phyloP scores from a whole-genome alignment of 2,888 invertebrate genomes.

The Dicranocentrus wangi region DNA sequence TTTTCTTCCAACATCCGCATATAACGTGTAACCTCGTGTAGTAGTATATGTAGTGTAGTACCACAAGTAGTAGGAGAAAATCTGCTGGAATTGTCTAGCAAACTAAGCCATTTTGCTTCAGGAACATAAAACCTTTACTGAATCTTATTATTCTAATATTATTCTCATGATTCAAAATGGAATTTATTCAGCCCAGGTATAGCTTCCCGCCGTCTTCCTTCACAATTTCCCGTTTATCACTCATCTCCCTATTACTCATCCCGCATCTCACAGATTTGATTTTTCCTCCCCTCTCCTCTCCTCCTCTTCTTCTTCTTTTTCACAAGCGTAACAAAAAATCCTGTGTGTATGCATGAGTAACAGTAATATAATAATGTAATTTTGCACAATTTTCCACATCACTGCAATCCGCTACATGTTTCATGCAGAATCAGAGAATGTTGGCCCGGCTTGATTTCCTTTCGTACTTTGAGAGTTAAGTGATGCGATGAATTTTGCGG shows the following conservation, averaged over 20 bases:
- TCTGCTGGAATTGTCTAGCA: too few species aligned
- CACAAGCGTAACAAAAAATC: too few species aligned
- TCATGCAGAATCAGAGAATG: constrained; percentile 40
- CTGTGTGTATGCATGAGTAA: neutral
- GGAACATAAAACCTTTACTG: too few species aligned
- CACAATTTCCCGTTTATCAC: constrained; percentile 54
- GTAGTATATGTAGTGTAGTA: too few species aligned
- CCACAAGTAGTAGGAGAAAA: too few species aligned
- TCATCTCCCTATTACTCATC: constrained; percentile 12
- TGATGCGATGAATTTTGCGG: constrained; percentile 55
- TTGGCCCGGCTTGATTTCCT: constrained; percentile 54
- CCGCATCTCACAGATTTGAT: constrained; percentile 20
- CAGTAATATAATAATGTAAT: constrained; percentile 46
- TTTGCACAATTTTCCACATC: constrained; percentile 59
- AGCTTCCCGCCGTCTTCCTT: too few species aligned
- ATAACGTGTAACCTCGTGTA: too few species aligned
- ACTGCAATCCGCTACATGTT: constrained; percentile 44
- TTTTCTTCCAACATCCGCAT: constrained; percentile 42
- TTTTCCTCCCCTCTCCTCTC: constrained; percentile 10
- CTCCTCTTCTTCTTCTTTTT: too few species aligned
- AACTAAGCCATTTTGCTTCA: too few species aligned
- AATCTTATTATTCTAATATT: constrained; percentile 42
- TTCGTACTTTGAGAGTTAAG: constrained; percentile 45
- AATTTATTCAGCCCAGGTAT: constrained; percentile 51
- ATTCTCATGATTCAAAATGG: constrained; percentile 28